Base-by-base conservation (phyloP, 2,888 invertebrate species). In the Zaprionus obscuricornis region DNA sequence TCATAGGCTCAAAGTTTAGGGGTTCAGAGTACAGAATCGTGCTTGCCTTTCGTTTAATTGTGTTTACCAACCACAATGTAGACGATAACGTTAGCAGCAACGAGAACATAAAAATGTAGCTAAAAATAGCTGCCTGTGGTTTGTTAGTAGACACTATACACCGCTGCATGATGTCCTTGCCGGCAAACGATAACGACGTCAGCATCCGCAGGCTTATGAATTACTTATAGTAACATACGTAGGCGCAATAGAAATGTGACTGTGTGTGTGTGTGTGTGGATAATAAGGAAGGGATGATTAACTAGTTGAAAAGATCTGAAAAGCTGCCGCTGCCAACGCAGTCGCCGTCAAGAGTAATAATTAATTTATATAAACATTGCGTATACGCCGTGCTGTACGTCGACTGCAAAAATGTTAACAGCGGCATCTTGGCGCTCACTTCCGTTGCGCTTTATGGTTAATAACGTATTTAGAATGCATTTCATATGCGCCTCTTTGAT, bases 381-480 rank as follows among this genome's bases (percentile, higher is more conserved):
- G 51, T 57, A 84, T 79, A 54, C 83, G 73, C 55, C 73, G 14
- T 43, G 59, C 55, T 37, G 78, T 36, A 42, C 67, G 50, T 11
- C 40, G 33, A 24, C 31, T 3, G 50, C 47, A 24, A 20, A 68
- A 56, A 59, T 50, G 69, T 24, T 18, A 18, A 33, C 64, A 17
- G 39, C 57, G 59, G 39, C 59, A 54, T 70, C 54, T 16, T n/a
- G 31, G 36, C 47, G 45, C 50, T 39, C 14, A 67, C 74, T 77
- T 84, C 82, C 77, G 74, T 54, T 69, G 65, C 65, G 69, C 62
- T 54, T 42, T 51, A 63, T 55, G 74, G 52, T 59, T 83, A 82
- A 87, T 87, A 70, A 67, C 56, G 52, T 66, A 83, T 66, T 85
- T 57, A 64, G 66, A 81, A 86, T 86, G 76, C 86, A 71, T 66